These are phyloP conservation scores for Lithophane leautieri DNA, from an alignment of 2,888 invertebrate genomes.

Conservation along the genomic window DNA sequence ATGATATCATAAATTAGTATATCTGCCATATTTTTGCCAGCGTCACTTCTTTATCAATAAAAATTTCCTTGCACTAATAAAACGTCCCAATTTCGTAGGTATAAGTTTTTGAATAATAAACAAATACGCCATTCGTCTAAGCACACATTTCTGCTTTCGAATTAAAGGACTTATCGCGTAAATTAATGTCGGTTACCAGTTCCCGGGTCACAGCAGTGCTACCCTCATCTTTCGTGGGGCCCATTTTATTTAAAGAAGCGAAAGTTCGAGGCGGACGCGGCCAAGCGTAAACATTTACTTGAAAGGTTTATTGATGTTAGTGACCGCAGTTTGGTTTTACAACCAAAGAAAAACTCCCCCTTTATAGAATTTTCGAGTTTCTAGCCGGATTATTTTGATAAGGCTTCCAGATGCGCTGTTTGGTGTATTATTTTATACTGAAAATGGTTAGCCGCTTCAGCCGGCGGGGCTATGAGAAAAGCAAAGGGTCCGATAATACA, in stretches of 20 bases:
- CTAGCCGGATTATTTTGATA: slow-evolving; percentile 66
- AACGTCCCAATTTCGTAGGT: background rate
- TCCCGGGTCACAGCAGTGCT: slow-evolving; percentile 63
- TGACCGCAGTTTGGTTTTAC: slow-evolving; percentile 83
- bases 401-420: slow-evolving; percentile 29
- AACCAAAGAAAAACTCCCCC: slow-evolving; percentile 65
- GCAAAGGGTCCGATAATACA: slow-evolving; percentile 6
- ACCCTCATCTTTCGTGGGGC: slow-evolving; percentile 77
- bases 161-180: slow-evolving; percentile 55
- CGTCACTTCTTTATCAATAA: background rate
- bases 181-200: slow-evolving; percentile 69
- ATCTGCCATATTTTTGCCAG: background rate
- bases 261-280: slow-evolving; percentile 79
- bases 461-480: background rate
- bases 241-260: slow-evolving; percentile 85
- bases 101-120: slow-evolving; percentile 19
- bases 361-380: slow-evolving; percentile 70
- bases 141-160: slow-evolving; percentile 43
- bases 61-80: background rate
- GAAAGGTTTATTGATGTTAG: slow-evolving; percentile 88
- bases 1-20: background rate
- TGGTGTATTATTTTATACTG: slow-evolving; percentile 33
- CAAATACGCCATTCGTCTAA: slow-evolving; percentile 31
- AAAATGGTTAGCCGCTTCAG: slow-evolving; percentile 14
- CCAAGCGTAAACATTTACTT: slow-evolving; percentile 87